phyloP scores from a whole-genome alignment of 2,113 vertebrate species.

The Sinocyclocheilus rhinocerous region DNA sequence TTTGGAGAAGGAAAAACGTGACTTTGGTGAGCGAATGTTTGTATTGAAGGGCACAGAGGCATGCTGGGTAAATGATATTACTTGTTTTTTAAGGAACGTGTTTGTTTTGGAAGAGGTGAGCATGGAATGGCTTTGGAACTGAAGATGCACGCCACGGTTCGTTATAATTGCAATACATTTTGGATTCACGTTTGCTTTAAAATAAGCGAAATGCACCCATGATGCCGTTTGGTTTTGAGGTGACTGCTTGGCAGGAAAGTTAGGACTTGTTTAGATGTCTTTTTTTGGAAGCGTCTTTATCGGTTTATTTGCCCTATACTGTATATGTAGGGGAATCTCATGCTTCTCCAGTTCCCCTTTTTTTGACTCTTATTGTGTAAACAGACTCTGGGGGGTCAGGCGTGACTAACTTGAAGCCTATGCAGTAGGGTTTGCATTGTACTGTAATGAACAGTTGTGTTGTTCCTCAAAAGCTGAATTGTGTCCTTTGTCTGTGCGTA shows the following conservation, averaged over 20 bases:
- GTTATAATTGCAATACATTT: neutral
- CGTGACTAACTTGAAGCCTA: conserved; percentile 64
- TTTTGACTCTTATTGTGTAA: conserved; percentile 17
- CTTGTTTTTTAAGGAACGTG: neutral
- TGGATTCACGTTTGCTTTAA: neutral
- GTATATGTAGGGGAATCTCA: conserved; percentile 78
- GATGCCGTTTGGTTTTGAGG: neutral
- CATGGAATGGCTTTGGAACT: conserved; percentile 14
- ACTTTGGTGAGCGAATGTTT: neutral
- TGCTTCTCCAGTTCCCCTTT: conserved; percentile 35
- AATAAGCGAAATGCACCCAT: neutral
- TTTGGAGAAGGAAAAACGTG: too few species aligned
- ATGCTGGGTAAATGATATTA: neutral
- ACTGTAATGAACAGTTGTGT: conserved; percentile 75
- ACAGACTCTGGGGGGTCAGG: conserved; percentile 30
- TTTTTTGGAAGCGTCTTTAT: too few species aligned
- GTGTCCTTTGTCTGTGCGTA: conserved; percentile 83
- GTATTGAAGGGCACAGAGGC: neutral
- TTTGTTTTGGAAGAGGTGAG: conserved; percentile 1
- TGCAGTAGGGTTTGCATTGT: conserved; percentile 79
- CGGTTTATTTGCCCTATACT: conserved; percentile 73
- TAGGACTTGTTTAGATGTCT: neutral
- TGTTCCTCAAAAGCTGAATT: conserved; percentile 78
- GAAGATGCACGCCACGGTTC: neutral
- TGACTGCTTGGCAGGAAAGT: neutral